Percentiles rank a stretch among this genome's conserved stretches.
These are phyloP conservation scores for Notechis scutatus DNA, from an alignment of 2,113 vertebrate species.

Conservation along the genomic window DNA sequence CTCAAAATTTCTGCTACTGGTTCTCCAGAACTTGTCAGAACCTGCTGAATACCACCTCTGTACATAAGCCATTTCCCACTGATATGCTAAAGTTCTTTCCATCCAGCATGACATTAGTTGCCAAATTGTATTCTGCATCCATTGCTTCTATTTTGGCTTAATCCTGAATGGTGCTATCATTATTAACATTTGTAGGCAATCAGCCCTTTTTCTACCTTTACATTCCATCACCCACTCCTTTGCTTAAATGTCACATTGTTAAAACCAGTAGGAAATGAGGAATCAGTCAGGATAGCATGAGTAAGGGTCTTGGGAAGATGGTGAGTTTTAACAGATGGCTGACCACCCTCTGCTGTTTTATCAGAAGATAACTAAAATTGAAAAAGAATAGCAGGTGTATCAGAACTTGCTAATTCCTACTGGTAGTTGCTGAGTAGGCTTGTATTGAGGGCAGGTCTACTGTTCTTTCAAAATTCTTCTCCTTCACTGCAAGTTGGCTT, in stretches of 20 bases:
- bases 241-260: not conserved
- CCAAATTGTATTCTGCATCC: not conserved
- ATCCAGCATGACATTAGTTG: not conserved
- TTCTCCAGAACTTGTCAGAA: too few species aligned
- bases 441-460: not conserved
- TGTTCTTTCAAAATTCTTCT: not conserved
- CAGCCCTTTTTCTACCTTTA: not conserved
- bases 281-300: not conserved
- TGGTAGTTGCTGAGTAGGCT: not conserved
- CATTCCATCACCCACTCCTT: not conserved
- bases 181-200: not conserved
- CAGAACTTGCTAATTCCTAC: not conserved
- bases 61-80: not conserved
- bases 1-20: too few species aligned
- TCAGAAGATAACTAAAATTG: not conserved
- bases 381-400: not conserved
- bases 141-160: not conserved
- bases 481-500: not conserved
- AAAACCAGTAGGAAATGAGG: not conserved
- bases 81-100: not conserved
- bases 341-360: not conserved
- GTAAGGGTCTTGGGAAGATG: not conserved
- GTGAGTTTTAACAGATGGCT: not conserved
- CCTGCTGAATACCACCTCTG: too few species aligned
- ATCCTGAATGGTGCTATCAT: not conserved